Evolutionary conservation across 2,113 vertebrate genomes (phyloP).

Genomic region (Poeciliopsis occidentalis): DNA sequence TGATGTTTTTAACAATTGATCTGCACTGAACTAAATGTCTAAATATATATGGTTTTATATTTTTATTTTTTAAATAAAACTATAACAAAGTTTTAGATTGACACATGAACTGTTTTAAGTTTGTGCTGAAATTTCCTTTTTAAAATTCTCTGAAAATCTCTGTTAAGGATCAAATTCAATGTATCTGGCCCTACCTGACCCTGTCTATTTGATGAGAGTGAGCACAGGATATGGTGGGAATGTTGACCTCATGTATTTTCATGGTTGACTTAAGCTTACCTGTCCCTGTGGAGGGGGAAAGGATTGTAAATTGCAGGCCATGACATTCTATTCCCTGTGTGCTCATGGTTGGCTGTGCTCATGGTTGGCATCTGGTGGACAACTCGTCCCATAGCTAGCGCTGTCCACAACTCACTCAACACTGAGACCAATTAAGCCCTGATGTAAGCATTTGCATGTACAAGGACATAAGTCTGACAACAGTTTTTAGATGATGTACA

Average conservation of each 20-base stretch:
- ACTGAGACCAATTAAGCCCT: slow-evolving; percentile 9
- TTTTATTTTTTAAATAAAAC: too few relatives aligned
- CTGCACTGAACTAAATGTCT: too few relatives aligned
- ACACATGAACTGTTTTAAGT: background rate
- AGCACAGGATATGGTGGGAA: slow-evolving; percentile 44
- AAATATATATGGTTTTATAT: too few relatives aligned
- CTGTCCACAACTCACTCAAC: slow-evolving; percentile 60
- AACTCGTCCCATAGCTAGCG: slow-evolving; percentile 55
- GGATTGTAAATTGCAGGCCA: slow-evolving; percentile 60
- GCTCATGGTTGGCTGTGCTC: slow-evolving; percentile 58
- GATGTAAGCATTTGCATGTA: background rate
- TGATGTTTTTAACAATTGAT: too few relatives aligned
- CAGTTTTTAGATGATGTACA: slow-evolving; percentile 18
- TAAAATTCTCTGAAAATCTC: slow-evolving; percentile 20
- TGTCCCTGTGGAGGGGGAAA: slow-evolving; percentile 65
- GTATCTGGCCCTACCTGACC: slow-evolving; percentile 30
- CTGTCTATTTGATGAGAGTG: slow-evolving; percentile 44
- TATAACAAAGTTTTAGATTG: too few relatives aligned
- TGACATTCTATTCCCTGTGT: slow-evolving; percentile 67
- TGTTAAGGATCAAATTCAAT: slow-evolving; percentile 37
- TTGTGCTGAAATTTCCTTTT: background rate
- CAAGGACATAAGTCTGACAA: slow-evolving; percentile 4
- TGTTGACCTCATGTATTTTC: slow-evolving; percentile 70
- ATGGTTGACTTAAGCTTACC: slow-evolving; percentile 66
- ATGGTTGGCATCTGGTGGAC: slow-evolving; percentile 59